Evolutionary conservation across 2,888 invertebrate genomes (phyloP), one percentile per base, ranked within the genome.

Genomic region (Nemotelus pantherinus): DNA sequence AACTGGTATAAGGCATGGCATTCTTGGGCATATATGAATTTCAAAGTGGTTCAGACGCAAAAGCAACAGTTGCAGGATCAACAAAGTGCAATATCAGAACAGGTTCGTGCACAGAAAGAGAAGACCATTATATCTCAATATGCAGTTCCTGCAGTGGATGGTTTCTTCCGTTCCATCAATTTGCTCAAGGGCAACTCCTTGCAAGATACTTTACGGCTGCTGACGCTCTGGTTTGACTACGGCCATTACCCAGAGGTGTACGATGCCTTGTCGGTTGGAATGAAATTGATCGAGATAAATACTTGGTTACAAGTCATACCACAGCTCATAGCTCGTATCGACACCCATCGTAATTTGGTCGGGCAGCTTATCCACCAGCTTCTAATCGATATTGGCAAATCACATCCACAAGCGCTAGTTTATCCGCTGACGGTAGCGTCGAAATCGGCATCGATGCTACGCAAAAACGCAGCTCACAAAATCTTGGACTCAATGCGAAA

Each of bases 301-400:
- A 99, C 98, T 2, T 99, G 99, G 99, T 89, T 99, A 7, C 99
- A 99, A 90, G 98, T 99, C 0, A 98, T 99, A 82, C 99, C 99
- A 0, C 99, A 99, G 86, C 89, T 99, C 48, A 99, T 99, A 81
- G 99, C 99, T 0, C 91, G 99, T 75, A 98, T 99, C 80, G 99
- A 99, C 84, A 97, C 97, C 0, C 95, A 95, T 0, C 90, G 97
- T 53, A 92, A 93, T 75, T 88, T 96, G 76, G 98, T 99, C 0
- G 95, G 95, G 0, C 93, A 95, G 80, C 89, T 98, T 63, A 97
- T 99, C 79, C 96, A 97, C 85, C 94, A 97, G 83, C 89, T 99
- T 41, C 89, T 99, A 39, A 95, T 97, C 79, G 99, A 99, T 83
- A 97, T 99, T 80, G 98, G 99, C 4, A 98, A 98, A 86, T 94